Base-by-base conservation (phyloP, 2,888 invertebrate species). In the Platerodrilus igneus region DNA sequence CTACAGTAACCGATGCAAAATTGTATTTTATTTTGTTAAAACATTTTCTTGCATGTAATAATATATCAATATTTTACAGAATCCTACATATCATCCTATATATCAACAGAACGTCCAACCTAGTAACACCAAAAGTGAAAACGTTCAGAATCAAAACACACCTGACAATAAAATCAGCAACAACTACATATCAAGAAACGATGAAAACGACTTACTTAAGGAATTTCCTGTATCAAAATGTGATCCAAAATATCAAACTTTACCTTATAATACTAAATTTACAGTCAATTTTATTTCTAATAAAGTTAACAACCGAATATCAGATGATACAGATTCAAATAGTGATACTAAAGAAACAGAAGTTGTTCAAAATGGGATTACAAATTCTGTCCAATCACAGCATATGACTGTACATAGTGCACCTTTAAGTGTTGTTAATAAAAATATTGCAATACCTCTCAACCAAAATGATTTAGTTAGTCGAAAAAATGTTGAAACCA, bases 191-290 rank as follows among this genome's bases (percentile, higher is more conserved):
- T 26, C 31, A 9, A 35, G 52, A 45, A 43, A 50, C 27, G 59
- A 59, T 18, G 64, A 63, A 25, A 63, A 58, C 16, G 78, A 78
- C 56, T 73, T 72, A 50, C 68, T 77, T 11, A 76, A 79, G 37
- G 80, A 85, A 59, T 86, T 87, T 61, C 78, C 79, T 43, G 79
- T 86, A 15, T 86, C 83, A 59, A 90, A 90, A 66, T 84, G 83
- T 37, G 90, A 92, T 67, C 89, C 85, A 23, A 94, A 89, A 70
- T 92, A 88, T 72, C 91, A 92, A 73, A 90, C 90, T 16, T 72
- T 92, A 68, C 91, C 92, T 55, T 87, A 89, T 70, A 92, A 83
- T 64, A 88, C 86, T 20, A 92, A 89, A 69, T 87, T 88, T 65
- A 80, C 83, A 9, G 71, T 81, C 11, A 73, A 79, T 67, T 70